phyloP scores from a whole-genome alignment of 2,113 vertebrate genomes.

The Macrotis lagotis region DNA sequence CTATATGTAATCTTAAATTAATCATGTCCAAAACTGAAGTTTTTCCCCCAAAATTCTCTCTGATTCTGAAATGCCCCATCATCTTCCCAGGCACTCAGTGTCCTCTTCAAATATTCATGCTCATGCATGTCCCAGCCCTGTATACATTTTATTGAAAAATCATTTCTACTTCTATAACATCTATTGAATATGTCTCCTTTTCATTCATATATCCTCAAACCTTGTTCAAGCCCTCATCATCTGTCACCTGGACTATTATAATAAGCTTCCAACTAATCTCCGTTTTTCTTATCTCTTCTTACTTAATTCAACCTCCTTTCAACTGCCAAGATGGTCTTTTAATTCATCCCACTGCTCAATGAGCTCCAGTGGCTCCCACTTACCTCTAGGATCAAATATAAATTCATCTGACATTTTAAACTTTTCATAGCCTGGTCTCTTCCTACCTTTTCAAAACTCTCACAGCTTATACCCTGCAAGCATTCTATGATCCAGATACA shows the following conservation, averaged over 20 bases:
- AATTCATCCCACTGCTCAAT: background rate
- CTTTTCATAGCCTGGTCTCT: background rate
- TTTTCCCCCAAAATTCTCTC: background rate
- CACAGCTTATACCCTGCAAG: background rate
- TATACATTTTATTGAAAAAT: background rate
- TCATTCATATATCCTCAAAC: background rate
- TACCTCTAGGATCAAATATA: background rate
- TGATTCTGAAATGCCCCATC: background rate
- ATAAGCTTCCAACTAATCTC: background rate
- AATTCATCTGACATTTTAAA: background rate
- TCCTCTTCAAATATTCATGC: background rate
- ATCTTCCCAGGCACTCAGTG: background rate
- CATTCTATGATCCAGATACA: background rate
- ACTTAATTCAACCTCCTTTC: background rate
- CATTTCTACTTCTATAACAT: background rate
- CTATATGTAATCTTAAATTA: background rate
- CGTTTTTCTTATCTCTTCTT: background rate
- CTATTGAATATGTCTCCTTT: background rate
- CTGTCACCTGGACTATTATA: background rate
- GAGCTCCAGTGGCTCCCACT: background rate
- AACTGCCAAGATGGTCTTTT: background rate
- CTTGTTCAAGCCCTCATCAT: background rate
- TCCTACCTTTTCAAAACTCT: background rate
- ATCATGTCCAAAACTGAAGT: background rate
- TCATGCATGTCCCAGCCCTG: background rate